A percentile compares a stretch with the other conserved stretches of the same genome.
Evolutionary conservation across 2,113 vertebrate genomes (phyloP).

Genomic region (Romanogobio albipinnatus): DNA sequence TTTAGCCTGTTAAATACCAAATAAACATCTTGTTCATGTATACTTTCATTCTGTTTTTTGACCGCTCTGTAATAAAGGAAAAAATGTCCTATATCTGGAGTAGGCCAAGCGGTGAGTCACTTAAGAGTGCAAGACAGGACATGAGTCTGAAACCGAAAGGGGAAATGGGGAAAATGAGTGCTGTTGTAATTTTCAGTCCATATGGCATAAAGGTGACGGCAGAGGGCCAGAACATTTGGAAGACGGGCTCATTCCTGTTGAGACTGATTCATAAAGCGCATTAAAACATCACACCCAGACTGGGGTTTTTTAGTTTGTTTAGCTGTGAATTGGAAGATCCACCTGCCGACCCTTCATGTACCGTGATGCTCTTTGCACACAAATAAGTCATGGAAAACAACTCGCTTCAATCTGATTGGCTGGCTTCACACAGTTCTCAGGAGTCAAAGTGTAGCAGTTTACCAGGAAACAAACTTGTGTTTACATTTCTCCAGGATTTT

Average conservation of each 20-base stretch:
- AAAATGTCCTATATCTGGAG: neutral
- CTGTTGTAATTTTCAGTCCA: conserved; percentile 4
- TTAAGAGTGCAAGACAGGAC: neutral
- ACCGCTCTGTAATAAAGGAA: neutral
- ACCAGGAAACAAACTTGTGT: neutral
- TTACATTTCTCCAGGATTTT: neutral
- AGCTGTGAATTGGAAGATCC: neutral
- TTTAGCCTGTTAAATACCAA: too few species aligned
- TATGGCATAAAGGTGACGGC: neutral
- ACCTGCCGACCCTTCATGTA: neutral
- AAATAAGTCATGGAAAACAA: neutral
- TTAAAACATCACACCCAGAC: neutral
- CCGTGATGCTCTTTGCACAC: neutral
- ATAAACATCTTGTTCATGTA: too few species aligned
- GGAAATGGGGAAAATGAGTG: neutral
- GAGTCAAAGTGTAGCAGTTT: neutral
- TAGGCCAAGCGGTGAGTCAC: neutral
- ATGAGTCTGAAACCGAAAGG: neutral
- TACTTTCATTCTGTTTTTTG: too few species aligned
- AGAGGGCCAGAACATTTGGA: neutral
- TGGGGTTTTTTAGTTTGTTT: neutral
- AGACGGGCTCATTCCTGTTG: neutral
- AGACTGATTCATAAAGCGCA: neutral
- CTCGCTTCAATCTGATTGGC: neutral
- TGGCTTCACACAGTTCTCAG: neutral